Percentiles rank a stretch among this genome's conserved stretches.
Evolutionary conservation across 2,888 invertebrate genomes (phyloP).

Genomic region (Andrena hattorfiana): DNA sequence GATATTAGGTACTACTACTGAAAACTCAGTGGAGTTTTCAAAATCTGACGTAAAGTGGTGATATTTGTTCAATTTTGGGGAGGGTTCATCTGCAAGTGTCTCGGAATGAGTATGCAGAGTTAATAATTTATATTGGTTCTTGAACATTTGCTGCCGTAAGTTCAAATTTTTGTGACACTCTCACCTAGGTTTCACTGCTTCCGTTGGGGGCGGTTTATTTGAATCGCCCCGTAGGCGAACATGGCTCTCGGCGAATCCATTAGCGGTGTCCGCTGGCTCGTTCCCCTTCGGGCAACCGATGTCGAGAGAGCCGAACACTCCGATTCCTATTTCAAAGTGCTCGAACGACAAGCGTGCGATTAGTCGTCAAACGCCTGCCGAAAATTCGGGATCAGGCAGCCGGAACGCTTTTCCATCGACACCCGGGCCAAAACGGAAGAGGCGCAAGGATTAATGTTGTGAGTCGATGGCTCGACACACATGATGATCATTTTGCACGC

Average conservation of each 20-base stretch:
- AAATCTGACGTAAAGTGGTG: background rate
- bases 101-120: too few species aligned
- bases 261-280: conserved; percentile 70
- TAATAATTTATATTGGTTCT: too few species aligned
- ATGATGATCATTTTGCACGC: conserved; percentile 1
- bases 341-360: conserved; percentile 64
- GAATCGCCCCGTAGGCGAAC: conserved; percentile 67
- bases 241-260: conserved; percentile 77
- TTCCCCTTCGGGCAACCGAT: conserved; percentile 68
- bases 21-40: background rate
- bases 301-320: conserved; percentile 50
- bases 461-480: conserved; percentile 3
- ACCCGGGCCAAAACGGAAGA: background rate
- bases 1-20: too few species aligned
- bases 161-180: background rate
- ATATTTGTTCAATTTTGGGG: too few species aligned
- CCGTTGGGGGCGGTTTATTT: background rate
- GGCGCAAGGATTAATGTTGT: background rate
- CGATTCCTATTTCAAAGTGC: conserved; percentile 66
- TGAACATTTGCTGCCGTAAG: background rate
- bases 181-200: background rate
- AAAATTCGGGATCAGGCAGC: conserved; percentile 50
- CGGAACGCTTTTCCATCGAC: conserved; percentile 44
- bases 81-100: too few species aligned
- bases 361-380: conserved; percentile 57